phyloP scores from a whole-genome alignment of 2,113 vertebrate genomes.

The Petrocephalus microphthalmus region DNA sequence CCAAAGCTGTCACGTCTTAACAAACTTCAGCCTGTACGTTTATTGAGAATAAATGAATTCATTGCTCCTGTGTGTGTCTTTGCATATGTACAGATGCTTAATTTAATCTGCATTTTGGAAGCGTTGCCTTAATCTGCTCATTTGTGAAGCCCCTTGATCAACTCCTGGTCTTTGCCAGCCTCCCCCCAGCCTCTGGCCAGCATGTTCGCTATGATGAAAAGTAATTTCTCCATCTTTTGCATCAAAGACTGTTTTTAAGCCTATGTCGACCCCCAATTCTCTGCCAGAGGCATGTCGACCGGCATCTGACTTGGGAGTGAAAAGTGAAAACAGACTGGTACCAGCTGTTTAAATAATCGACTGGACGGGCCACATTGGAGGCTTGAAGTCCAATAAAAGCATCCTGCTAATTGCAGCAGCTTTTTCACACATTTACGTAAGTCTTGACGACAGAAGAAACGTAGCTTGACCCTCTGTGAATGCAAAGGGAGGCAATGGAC shows the following conservation, averaged over 20 bases:
- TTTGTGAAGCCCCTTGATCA: background rate
- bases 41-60: background rate
- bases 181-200: background rate
- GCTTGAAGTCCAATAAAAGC: background rate
- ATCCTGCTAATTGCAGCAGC: background rate
- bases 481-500: background rate
- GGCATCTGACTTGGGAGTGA: background rate
- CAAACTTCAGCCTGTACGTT: background rate
- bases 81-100: background rate
- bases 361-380: background rate
- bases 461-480: no score
- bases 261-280: background rate
- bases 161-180: background rate
- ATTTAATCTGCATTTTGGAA: background rate
- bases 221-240: background rate
- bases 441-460: background rate
- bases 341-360: conserved; percentile 13
- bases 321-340: background rate
- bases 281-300: background rate
- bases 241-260: background rate
- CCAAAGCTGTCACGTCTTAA: background rate
- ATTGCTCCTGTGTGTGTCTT: background rate
- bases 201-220: background rate
- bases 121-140: background rate
- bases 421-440: background rate